These are phyloP conservation scores for Rhopalosiphum nymphaeae DNA, from an alignment of 2,888 invertebrate species.

Conservation along the genomic window DNA sequence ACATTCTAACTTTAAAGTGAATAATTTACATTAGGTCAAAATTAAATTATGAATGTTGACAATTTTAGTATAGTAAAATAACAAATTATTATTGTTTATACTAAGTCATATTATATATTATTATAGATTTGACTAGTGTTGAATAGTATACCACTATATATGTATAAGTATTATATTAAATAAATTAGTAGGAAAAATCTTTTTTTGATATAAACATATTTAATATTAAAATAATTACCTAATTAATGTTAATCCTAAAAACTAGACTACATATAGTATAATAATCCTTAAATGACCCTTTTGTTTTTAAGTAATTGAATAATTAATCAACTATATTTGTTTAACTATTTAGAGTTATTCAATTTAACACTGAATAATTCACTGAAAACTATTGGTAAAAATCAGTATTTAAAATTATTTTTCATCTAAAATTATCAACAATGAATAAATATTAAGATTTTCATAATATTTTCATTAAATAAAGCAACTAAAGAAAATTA, in stretches of 20 bases:
- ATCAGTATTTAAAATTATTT: background rate
- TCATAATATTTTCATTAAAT: background rate
- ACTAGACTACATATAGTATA: background rate
- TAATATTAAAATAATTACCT: background rate
- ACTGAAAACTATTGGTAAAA: background rate
- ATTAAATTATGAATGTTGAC: background rate
- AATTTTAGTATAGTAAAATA: background rate
- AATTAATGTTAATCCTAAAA: background rate
- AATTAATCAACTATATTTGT: background rate
- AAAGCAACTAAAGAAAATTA: background rate
- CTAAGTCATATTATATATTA: background rate
- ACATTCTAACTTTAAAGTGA: background rate
- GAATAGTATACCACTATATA: background rate
- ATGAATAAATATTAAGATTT: background rate
- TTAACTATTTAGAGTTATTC: background rate
- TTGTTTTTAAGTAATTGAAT: background rate
- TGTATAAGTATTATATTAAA: background rate
- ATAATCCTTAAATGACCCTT: background rate
- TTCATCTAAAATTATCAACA: background rate
- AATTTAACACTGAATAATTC: background rate
- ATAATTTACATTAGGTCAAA: no score
- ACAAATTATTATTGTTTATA: background rate
- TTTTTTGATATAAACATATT: background rate
- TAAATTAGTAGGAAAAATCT: background rate
- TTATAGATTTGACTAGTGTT: background rate